Evolutionary conservation across 2,113 vertebrate species (phyloP).

Genomic region (Leuciscus idus): DNA sequence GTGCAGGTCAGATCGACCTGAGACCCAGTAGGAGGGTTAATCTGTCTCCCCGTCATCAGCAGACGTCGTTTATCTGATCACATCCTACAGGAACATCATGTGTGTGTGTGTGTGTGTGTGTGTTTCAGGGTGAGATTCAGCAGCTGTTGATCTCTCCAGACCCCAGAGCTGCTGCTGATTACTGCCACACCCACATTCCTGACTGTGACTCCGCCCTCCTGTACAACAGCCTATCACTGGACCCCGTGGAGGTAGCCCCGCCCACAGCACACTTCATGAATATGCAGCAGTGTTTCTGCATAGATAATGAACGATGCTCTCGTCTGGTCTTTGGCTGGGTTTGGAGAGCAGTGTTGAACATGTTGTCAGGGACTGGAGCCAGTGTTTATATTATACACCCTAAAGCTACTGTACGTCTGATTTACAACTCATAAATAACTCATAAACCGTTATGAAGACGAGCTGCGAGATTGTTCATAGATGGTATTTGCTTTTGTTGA

Average conservation of each 20-base stretch:
- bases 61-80: no score
- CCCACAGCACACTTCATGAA: background rate
- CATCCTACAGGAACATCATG: no score
- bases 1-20: no score
- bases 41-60: no score
- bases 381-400: background rate
- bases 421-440: background rate
- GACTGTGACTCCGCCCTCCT: constrained; percentile 87
- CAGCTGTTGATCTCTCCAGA: constrained; percentile 87
- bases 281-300: background rate
- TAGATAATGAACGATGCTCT: background rate
- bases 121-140: constrained; percentile 92
- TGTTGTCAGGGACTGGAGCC: constrained; percentile 42
- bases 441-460: background rate
- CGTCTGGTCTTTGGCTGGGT: constrained; percentile 10
- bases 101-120: constrained; percentile 27
- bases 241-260: constrained; percentile 68
- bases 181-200: constrained; percentile 94
- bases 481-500: background rate
- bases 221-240: constrained; percentile 70
- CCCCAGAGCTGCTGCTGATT: constrained; percentile 85
- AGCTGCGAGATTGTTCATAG: background rate
- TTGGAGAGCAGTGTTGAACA: constrained; percentile 18
- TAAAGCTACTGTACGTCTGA: background rate
- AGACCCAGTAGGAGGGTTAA: no score